These are phyloP conservation scores for Galbula dea DNA, from an alignment of 2,113 vertebrate species.

Conservation along the genomic window DNA sequence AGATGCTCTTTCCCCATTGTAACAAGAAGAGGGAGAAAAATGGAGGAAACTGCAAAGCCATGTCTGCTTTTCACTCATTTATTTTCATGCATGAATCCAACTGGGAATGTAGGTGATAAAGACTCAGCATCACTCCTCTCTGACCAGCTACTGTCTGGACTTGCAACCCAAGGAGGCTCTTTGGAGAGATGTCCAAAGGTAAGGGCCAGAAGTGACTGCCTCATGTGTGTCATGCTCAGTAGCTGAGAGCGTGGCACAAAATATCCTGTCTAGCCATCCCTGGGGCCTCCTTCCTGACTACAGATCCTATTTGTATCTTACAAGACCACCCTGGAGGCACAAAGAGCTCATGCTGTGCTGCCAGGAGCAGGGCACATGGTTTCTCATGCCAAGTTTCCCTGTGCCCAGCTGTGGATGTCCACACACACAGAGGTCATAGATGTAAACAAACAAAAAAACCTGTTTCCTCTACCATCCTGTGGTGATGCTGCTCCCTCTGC, in stretches of 20 bases:
- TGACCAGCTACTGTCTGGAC: not conserved
- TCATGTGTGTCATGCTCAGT: not conserved
- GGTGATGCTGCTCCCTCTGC: not conserved
- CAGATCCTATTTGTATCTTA: rapidly evolving
- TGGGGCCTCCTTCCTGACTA: not conserved
- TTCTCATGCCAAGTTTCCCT: not conserved
- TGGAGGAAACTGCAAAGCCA: not conserved
- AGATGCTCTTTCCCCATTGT: not conserved
- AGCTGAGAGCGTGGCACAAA: not conserved
- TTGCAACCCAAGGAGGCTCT: not conserved
- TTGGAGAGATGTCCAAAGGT: not conserved
- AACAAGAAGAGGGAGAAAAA: not conserved
- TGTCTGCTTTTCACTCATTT: not conserved
- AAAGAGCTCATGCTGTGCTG: not conserved
- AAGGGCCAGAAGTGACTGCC: not conserved
- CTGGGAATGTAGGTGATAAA: not conserved
- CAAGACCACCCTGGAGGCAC: not conserved
- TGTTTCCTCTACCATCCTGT: not conserved
- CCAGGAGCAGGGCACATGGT: rapidly evolving
- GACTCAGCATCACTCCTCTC: not conserved
- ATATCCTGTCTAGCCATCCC: not conserved
- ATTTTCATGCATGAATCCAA: not conserved
- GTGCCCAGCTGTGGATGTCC: rapidly evolving
- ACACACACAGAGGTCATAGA: not conserved
- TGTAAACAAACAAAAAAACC: not conserved